A percentile compares a stretch with the other conserved stretches of the same genome.
These are phyloP conservation scores for Argya squamiceps DNA, from an alignment of 2,797 vertebrate species.

Conservation along the genomic window DNA sequence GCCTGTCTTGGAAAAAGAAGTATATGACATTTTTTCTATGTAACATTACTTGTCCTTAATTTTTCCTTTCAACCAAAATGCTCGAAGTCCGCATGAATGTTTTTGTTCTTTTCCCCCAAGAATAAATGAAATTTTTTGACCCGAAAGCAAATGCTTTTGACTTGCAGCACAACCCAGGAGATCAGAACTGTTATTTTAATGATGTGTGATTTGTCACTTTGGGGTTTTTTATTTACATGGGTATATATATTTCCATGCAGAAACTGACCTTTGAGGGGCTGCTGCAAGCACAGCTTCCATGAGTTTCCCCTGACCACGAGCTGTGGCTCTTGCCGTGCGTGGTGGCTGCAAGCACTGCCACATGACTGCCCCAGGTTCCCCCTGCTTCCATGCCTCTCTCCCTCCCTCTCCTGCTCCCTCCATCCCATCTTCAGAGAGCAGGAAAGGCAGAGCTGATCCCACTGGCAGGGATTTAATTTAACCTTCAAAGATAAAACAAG, in stretches of 20 bases:
- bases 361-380: not conserved
- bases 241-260: not conserved
- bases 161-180: not conserved
- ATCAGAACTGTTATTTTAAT: slow-evolving; percentile 11
- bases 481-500: not conserved
- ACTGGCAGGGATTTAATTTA: not conserved
- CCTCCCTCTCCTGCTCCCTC: not conserved
- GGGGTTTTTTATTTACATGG: not conserved
- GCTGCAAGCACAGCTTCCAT: accelerated
- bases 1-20: not conserved
- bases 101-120: not conserved
- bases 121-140: not conserved
- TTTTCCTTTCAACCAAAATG: not conserved
- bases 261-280: not conserved
- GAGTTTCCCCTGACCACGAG: not conserved
- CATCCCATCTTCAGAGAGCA: not conserved
- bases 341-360: not conserved
- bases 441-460: not conserved
- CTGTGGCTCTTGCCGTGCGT: accelerated
- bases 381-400: not conserved
- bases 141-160: not conserved
- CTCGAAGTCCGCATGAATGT: not conserved
- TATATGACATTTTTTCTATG: not conserved
- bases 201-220: not conserved
- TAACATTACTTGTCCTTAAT: not conserved